Evolutionary conservation across 1,140 invertebrate species (phyloP).

Genomic region (Rhizoglyphus robini): DNA sequence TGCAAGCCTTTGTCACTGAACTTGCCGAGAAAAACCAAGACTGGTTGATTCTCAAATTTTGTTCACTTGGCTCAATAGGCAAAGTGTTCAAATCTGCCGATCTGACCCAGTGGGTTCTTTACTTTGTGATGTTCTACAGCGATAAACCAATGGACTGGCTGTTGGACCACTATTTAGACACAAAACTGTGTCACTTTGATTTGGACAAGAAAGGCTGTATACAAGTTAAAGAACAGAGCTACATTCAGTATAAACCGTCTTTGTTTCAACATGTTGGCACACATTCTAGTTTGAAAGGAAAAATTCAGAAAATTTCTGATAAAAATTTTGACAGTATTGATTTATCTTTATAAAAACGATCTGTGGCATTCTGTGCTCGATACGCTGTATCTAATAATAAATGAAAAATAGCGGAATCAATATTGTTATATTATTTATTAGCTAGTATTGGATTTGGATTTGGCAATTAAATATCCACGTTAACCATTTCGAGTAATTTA

Average conservation of each 20-base stretch:
- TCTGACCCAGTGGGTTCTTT: slow-evolving; percentile 72
- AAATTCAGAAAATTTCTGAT: slow-evolving; percentile 91
- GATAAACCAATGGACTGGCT: slow-evolving; percentile 96
- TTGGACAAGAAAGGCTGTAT: slow-evolving; percentile 68
- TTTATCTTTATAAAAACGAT: too few species aligned
- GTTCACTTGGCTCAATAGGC: slow-evolving; percentile 78
- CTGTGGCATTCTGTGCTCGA: too few species aligned
- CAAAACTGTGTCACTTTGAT: slow-evolving; percentile 75
- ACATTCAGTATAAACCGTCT: slow-evolving; percentile 67
- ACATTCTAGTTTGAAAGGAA: slow-evolving; percentile 86
- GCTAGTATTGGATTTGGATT: too few species aligned
- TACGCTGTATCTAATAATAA: too few species aligned
- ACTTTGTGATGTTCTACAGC: slow-evolving; percentile 86
- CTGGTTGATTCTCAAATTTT: slow-evolving; percentile 91
- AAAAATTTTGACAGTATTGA: slow-evolving; percentile 85
- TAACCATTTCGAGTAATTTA: too few species aligned
- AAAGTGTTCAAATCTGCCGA: slow-evolving; percentile 86
- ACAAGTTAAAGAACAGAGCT: slow-evolving; percentile 58
- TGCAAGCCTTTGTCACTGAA: slow-evolving; percentile 69
- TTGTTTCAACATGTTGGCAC: slow-evolving; percentile 86
- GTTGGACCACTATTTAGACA: slow-evolving; percentile 72
- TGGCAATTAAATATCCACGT: too few species aligned
- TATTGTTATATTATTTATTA: too few species aligned
- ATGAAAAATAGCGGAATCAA: too few species aligned
- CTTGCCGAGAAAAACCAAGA: slow-evolving; percentile 54